Percentiles rank a stretch among this genome's conserved stretches.
These are phyloP conservation scores for Tigriopus japonicus DNA, from an alignment of 1,140 invertebrate genomes.

Conservation along the genomic window DNA sequence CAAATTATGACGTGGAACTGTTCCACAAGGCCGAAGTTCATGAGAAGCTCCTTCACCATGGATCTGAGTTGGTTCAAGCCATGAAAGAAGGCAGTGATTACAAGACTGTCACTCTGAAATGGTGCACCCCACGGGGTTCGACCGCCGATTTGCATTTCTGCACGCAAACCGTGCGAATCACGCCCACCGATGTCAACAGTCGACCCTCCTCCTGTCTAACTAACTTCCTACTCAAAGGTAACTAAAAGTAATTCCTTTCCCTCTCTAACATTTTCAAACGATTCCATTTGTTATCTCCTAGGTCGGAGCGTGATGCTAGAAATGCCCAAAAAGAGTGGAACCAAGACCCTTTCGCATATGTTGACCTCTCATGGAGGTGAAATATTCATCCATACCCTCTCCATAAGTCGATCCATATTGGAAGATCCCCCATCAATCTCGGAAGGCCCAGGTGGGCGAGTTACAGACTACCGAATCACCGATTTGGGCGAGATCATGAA, in stretches of 20 bases:
- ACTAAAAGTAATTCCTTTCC: constrained; percentile 32
- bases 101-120: constrained; percentile 67
- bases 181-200: constrained; percentile 82
- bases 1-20: constrained; percentile 94
- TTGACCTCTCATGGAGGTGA: constrained; percentile 83
- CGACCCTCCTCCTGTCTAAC: constrained; percentile 86
- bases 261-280: too few species aligned
- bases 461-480: constrained; percentile 68
- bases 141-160: constrained; percentile 56
- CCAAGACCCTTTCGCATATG: constrained; percentile 77
- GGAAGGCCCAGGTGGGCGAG: constrained; percentile 74
- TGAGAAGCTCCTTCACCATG: constrained; percentile 41
- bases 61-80: constrained; percentile 25
- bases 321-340: constrained; percentile 41
- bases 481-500: constrained; percentile 78
- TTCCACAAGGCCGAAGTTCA: constrained; percentile 70
- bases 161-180: constrained; percentile 56
- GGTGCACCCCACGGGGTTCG: constrained; percentile 76
- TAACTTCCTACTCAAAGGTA: constrained; percentile 62
- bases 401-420: constrained; percentile 59
- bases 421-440: constrained; percentile 89
- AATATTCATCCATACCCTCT: constrained; percentile 83
- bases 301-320: constrained; percentile 85
- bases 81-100: constrained; percentile 44
- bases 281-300: not conserved